Conservation (phyloP, 2,888 invertebrate genomes). For the Orthosia gothica region DNA sequence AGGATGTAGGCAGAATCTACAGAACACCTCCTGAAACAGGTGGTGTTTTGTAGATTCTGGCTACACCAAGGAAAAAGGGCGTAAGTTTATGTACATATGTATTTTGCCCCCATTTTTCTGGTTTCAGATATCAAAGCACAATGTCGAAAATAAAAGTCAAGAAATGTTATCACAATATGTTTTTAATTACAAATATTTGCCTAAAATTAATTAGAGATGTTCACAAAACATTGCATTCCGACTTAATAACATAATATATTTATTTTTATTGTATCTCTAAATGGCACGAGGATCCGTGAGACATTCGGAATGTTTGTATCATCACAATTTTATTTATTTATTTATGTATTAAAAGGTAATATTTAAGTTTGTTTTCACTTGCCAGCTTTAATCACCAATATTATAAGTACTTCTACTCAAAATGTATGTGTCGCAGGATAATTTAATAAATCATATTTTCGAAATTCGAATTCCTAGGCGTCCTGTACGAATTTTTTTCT, state of each 20-base stretch:
- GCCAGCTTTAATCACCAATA: neutral
- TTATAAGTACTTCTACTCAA: no score
- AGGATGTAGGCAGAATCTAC: no score
- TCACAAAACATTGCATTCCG: constrained; percentile 55
- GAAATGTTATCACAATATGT: constrained; percentile 63
- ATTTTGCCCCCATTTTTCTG: neutral
- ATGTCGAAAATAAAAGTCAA: constrained; percentile 17
- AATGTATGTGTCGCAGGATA: neutral
- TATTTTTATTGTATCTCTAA: constrained; percentile 50
- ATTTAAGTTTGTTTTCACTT: constrained; percentile 20
- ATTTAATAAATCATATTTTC: neutral
- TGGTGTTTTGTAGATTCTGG: no score
- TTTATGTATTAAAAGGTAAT: constrained; percentile 40
- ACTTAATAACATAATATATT: constrained; percentile 42
- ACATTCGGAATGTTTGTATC: constrained; percentile 79
- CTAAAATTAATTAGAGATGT: constrained; percentile 40
- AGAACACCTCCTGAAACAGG: no score
- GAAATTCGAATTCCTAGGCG: no score
- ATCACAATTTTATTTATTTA: constrained; percentile 68
- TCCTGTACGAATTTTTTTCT: neutral
- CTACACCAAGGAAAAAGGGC: no score
- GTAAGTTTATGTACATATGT: neutral
- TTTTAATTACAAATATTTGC: constrained; percentile 56
- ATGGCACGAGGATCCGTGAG: constrained; percentile 73
- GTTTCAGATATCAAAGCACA: neutral